A percentile compares a stretch with the other conserved stretches of the same genome.
These are phyloP conservation scores for Serripes groenlandicus DNA, from an alignment of 2,888 invertebrate genomes.

Conservation along the genomic window DNA sequence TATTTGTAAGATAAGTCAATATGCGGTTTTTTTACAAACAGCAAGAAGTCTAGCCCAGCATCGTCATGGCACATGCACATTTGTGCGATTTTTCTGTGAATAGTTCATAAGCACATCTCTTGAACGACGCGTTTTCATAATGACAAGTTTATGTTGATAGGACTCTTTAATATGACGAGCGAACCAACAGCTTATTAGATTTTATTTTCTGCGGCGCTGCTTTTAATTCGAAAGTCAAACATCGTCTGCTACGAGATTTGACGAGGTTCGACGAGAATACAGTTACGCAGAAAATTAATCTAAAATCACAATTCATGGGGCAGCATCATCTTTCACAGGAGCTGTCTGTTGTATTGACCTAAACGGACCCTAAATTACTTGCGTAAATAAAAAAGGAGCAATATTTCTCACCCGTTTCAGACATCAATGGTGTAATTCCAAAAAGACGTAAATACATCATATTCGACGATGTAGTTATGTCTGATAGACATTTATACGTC, in stretches of 20 bases:
- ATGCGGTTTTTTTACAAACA: too few relatives aligned
- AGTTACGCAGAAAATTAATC: conserved; percentile 68
- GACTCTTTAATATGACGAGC: conserved; percentile 42
- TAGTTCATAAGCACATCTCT: not conserved
- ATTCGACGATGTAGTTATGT: too few relatives aligned
- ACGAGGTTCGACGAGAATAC: conserved; percentile 30
- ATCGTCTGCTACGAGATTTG: conserved; percentile 51
- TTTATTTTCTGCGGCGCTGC: conserved; percentile 64
- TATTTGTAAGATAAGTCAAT: too few relatives aligned
- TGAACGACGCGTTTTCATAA: too few relatives aligned
- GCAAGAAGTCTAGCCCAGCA: too few relatives aligned
- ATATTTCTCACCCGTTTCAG: not conserved
- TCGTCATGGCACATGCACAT: too few relatives aligned
- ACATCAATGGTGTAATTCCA: too few relatives aligned
- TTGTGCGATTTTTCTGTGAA: not conserved
- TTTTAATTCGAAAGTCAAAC: conserved; percentile 62
- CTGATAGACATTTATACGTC: too few relatives aligned
- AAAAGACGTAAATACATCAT: too few relatives aligned
- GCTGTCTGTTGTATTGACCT: conserved; percentile 54
- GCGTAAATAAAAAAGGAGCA: conserved; percentile 18
- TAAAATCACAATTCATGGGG: conserved; percentile 64
- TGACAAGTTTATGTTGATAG: conserved; percentile 56
- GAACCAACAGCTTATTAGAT: conserved; percentile 63
- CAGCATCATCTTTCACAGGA: conserved; percentile 40
- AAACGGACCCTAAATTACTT: conserved; percentile 14